These are phyloP conservation scores for Aphyosemion australe DNA, from an alignment of 2,113 vertebrate species.

Conservation along the genomic window DNA sequence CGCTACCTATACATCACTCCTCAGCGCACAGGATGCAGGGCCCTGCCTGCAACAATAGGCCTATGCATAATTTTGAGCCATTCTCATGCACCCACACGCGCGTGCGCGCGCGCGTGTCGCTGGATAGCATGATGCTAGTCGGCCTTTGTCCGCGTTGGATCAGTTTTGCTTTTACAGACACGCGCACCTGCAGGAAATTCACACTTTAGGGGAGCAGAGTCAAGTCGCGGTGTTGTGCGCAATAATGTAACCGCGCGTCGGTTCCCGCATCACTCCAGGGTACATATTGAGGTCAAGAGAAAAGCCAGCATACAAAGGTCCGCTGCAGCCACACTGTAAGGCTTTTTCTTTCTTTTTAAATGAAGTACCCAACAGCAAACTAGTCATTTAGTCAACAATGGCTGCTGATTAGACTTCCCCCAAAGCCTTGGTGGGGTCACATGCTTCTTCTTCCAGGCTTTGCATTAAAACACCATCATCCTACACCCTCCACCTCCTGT, in stretches of 20 bases:
- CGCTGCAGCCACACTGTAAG: conserved; percentile 16
- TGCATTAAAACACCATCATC: conserved; percentile 45
- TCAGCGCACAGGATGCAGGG: conserved; percentile 62
- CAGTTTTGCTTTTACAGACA: conserved; percentile 19
- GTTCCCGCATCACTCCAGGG: conserved; percentile 42
- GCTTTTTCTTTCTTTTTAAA: neutral
- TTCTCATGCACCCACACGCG: conserved; percentile 38
- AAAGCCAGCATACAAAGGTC: conserved; percentile 25
- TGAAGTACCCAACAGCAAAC: conserved; percentile 33
- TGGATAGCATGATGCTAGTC: conserved; percentile 67
- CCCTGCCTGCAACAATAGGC: conserved; percentile 69
- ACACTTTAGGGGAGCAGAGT: conserved; percentile 1
- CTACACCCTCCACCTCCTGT: neutral
- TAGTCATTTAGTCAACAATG: conserved; percentile 74
- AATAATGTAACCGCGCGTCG: conserved; percentile 26
- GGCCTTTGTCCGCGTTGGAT: conserved; percentile 64
- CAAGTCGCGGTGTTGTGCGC: conserved; percentile 48
- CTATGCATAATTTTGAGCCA: conserved; percentile 50
- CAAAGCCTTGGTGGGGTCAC: conserved; percentile 61
- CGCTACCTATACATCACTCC: conserved; percentile 44
- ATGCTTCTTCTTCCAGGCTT: conserved; percentile 52
- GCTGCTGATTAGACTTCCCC: conserved; percentile 44
- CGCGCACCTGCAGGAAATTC: conserved; percentile 11
- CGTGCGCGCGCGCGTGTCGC: conserved; percentile 28
- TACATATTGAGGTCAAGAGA: conserved; percentile 54